These are phyloP conservation scores for Zoroaster sp. DNA, from an alignment of 53 echinoderm and acorn worm genomes.

Conservation along the genomic window DNA sequence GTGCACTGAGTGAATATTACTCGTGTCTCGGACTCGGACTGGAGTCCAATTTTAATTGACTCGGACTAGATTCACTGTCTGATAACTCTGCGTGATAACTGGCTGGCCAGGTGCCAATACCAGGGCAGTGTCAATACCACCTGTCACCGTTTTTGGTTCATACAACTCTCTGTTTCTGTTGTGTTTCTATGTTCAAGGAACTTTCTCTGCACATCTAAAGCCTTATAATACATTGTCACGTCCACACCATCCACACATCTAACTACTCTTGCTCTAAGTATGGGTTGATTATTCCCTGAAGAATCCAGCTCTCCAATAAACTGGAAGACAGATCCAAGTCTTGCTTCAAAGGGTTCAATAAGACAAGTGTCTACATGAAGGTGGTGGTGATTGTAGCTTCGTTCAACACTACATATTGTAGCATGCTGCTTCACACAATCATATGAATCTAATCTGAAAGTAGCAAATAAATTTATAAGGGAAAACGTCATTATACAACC, in stretches of 20 bases:
- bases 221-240: constrained; percentile 62
- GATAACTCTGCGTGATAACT: no score
- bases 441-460: constrained; percentile 57
- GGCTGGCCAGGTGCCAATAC: no score
- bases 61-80: no score
- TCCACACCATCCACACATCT: constrained; percentile 72
- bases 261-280: constrained; percentile 52
- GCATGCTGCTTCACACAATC: constrained; percentile 57
- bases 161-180: neutral
- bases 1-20: no score
- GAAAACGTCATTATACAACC: no score
- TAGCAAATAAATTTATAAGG: no score
- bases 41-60: no score
- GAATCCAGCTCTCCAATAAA: constrained; percentile 74
- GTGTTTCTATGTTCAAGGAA: neutral
- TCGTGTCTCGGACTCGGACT: no score
- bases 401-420: constrained; percentile 34
- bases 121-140: no score
- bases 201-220: constrained; percentile 62
- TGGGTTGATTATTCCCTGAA: neutral
- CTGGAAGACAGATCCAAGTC: constrained; percentile 62
- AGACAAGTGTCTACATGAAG: constrained; percentile 57
- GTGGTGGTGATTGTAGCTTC: constrained; percentile 3
- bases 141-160: no score
- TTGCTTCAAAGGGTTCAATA: constrained; percentile 66